Percentiles rank a stretch among this genome's conserved stretches.
These are phyloP conservation scores for Ephestia elutella DNA, from an alignment of 1,140 invertebrate species.

Conservation along the genomic window DNA sequence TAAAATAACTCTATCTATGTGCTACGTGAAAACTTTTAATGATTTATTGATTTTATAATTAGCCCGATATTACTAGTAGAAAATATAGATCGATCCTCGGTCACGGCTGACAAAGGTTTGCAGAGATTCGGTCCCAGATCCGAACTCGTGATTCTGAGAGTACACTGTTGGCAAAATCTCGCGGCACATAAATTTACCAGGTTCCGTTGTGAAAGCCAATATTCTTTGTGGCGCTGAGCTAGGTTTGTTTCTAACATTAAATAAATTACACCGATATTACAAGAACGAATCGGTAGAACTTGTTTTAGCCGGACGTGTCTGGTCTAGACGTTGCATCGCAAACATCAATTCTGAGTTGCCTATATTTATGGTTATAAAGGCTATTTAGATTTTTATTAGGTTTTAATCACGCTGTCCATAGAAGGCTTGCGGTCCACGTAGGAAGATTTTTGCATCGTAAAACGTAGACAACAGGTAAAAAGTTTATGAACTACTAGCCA, in stretches of 20 bases:
- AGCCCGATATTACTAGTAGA: no score
- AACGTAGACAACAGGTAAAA: no score
- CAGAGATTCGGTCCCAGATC: neutral
- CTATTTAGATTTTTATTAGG: slow-evolving; percentile 26
- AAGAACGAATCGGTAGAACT: slow-evolving; percentile 67
- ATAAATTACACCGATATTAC: slow-evolving; percentile 72
- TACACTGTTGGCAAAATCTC: slow-evolving; percentile 52
- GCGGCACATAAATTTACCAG: slow-evolving; percentile 61
- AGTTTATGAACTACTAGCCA: no score
- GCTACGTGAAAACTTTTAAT: no score
- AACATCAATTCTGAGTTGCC: slow-evolving; percentile 53
- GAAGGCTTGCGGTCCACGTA: no score
- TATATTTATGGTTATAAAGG: slow-evolving; percentile 37
- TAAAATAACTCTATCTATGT: no score
- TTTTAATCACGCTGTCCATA: no score
- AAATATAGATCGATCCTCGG: no score
- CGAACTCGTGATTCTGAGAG: slow-evolving; percentile 11
- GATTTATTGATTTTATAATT: no score
- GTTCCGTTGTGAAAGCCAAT: slow-evolving; percentile 71
- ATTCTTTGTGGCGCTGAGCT: slow-evolving; percentile 64
- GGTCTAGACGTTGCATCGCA: slow-evolving; percentile 46
- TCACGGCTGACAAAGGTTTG: neutral
- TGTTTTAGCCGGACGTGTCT: slow-evolving; percentile 61
- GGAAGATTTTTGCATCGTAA: no score
- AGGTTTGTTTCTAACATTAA: slow-evolving; percentile 71